Evolutionary conservation across 2,113 vertebrate genomes (phyloP).

Genomic region (Delphinus delphis): DNA sequence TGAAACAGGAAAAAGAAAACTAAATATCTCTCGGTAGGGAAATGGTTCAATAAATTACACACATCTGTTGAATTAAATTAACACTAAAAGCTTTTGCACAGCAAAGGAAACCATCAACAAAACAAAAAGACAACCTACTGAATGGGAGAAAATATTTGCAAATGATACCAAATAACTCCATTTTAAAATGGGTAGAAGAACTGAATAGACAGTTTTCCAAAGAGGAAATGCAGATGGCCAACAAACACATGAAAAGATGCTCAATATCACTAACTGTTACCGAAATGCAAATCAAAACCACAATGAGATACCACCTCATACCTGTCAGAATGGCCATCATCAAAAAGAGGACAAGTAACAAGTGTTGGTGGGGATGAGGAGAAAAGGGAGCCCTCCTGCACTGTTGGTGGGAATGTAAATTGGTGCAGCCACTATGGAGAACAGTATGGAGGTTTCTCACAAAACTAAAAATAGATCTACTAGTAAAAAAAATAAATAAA

Average conservation of each 20-base stretch:
- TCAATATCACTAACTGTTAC: not conserved
- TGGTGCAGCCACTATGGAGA: not conserved
- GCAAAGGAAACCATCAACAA: not conserved
- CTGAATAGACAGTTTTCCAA: not conserved
- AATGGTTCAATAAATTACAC: not conserved
- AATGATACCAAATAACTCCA: not conserved
- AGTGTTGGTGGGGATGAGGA: not conserved
- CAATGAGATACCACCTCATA: not conserved
- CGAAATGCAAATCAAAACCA: not conserved
- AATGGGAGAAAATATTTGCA: not conserved
- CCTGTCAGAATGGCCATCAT: not conserved
- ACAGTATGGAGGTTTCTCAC: not conserved
- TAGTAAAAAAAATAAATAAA: too few species aligned
- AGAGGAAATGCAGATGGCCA: not conserved
- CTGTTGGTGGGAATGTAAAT: not conserved
- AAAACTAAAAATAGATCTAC: not conserved
- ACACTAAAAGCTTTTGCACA: not conserved
- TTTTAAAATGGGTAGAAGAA: not conserved
- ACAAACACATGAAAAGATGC: not conserved
- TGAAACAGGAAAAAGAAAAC: not conserved
- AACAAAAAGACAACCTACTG: not conserved
- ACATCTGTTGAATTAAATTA: not conserved
- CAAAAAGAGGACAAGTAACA: not conserved
- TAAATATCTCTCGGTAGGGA: not conserved
- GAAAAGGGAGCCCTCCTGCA: not conserved